Conservation (phyloP, 2,888 invertebrate species). For the Cephus runcator region DNA sequence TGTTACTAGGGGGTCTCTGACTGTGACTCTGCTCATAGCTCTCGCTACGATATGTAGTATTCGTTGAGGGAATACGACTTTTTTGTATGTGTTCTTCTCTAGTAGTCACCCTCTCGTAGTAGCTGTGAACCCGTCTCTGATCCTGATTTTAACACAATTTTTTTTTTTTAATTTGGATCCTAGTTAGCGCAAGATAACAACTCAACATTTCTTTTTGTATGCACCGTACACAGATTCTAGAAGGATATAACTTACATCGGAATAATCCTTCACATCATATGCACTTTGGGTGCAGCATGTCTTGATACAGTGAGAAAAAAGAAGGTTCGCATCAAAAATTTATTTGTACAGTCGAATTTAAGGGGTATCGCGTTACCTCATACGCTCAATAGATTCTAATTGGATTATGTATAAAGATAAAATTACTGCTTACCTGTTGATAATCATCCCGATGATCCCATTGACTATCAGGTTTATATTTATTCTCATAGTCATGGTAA, state of each 20-base stretch:
- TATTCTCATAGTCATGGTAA: constrained; percentile 48
- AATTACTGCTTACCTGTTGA: constrained; percentile 43
- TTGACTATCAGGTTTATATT: constrained; percentile 54
- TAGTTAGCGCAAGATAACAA: neutral
- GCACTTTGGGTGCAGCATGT: constrained; percentile 17
- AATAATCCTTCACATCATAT: constrained; percentile 15
- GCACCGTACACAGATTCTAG: neutral
- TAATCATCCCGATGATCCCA: constrained; percentile 53
- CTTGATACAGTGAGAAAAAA: constrained; percentile 9
- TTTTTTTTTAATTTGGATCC: neutral
- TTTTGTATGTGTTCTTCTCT: constrained; percentile 43
- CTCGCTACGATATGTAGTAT: constrained; percentile 40
- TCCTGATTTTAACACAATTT: constrained; percentile 33
- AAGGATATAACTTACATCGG: constrained; percentile 12
- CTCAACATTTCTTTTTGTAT: neutral
- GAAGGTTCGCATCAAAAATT: neutral
- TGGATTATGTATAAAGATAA: neutral
- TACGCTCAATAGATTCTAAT: neutral
- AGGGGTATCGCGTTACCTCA: neutral
- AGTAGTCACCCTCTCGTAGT: constrained; percentile 51
- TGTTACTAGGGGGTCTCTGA: constrained; percentile 36
- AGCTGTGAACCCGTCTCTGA: constrained; percentile 45
- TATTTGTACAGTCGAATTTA: neutral
- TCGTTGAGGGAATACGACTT: constrained; percentile 37
- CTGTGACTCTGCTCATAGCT: constrained; percentile 41